phyloP scores from a whole-genome alignment of 1,140 invertebrate genomes.

The Eumeta japonica region DNA sequence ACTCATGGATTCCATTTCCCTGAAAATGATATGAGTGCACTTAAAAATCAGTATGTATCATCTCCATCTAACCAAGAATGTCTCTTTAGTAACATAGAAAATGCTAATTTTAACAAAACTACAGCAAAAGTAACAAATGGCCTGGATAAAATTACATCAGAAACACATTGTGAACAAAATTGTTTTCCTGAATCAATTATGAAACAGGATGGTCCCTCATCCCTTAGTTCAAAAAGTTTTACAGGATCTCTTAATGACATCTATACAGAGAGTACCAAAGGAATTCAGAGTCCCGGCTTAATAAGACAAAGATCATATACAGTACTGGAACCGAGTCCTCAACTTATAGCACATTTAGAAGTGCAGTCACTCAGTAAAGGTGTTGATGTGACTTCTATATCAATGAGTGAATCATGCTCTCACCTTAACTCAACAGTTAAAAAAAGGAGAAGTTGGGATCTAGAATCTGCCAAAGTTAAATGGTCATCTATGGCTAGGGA shows the following conservation, averaged over 20 bases:
- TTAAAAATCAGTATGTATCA: no score
- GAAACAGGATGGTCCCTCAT: constrained; percentile 31
- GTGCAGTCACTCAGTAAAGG: constrained; percentile 48
- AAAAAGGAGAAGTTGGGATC: constrained; percentile 58
- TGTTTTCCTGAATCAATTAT: constrained; percentile 19
- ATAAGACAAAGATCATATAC: constrained; percentile 65
- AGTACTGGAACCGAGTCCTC: constrained; percentile 61
- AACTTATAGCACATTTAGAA: constrained; percentile 61
- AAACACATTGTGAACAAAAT: constrained; percentile 10
- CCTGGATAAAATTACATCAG: no score
- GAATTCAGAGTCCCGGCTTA: constrained; percentile 42
- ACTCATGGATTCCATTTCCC: no score
- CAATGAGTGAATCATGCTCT: constrained; percentile 43
- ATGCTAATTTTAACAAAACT: no score
- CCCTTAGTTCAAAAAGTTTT: constrained; percentile 45
- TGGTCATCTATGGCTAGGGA: constrained; percentile 44
- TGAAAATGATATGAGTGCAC: no score
- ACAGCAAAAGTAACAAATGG: no score
- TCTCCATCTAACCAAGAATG: no score
- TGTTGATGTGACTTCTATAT: constrained; percentile 53
- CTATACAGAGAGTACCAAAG: constrained; percentile 30
- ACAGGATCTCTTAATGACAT: constrained; percentile 50
- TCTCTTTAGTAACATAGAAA: no score
- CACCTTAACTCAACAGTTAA: constrained; percentile 25
- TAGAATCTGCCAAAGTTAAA: constrained; percentile 47